Percentiles rank a stretch among this genome's conserved stretches.
Conservation (phyloP, 2,888 invertebrate genomes). For the Gnatocerus cornutus region DNA sequence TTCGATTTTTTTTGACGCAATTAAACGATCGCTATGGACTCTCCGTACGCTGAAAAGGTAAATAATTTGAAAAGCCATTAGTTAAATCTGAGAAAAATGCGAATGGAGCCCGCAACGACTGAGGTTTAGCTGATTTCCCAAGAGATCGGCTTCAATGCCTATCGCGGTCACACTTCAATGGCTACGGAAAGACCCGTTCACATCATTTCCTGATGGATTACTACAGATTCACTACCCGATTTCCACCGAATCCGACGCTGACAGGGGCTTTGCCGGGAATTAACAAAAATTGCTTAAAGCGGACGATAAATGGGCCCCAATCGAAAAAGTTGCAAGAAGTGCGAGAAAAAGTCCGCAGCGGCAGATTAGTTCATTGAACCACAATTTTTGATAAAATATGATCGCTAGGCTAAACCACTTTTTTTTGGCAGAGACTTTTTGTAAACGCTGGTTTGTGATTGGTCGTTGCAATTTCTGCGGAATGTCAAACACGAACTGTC, state of each 20-base stretch:
- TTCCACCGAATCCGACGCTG: constrained; percentile 26
- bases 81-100: constrained; percentile 61
- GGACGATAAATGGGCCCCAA: constrained; percentile 2
- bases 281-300: constrained; percentile 43
- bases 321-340: constrained; percentile 1
- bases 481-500: too few relatives aligned
- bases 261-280: constrained; percentile 37
- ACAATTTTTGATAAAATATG: too few relatives aligned
- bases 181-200: constrained; percentile 68
- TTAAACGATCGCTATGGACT: constrained; percentile 22
- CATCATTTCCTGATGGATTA: constrained; percentile 67
- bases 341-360: neutral
- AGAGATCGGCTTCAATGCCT: constrained; percentile 67
- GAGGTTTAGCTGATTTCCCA: constrained; percentile 70
- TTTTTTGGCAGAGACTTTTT: too few relatives aligned
- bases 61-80: constrained; percentile 58
- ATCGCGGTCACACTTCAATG: constrained; percentile 72
- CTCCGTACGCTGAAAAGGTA: constrained; percentile 31
- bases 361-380: too few relatives aligned
- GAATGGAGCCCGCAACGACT: constrained; percentile 49
- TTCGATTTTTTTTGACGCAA: constrained; percentile 29
- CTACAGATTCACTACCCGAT: constrained; percentile 47
- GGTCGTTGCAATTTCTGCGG: too few relatives aligned
- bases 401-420: too few relatives aligned
- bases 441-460: too few relatives aligned